phyloP scores from a whole-genome alignment of 2,797 vertebrate genomes.

The Enteromius paludinosus region DNA sequence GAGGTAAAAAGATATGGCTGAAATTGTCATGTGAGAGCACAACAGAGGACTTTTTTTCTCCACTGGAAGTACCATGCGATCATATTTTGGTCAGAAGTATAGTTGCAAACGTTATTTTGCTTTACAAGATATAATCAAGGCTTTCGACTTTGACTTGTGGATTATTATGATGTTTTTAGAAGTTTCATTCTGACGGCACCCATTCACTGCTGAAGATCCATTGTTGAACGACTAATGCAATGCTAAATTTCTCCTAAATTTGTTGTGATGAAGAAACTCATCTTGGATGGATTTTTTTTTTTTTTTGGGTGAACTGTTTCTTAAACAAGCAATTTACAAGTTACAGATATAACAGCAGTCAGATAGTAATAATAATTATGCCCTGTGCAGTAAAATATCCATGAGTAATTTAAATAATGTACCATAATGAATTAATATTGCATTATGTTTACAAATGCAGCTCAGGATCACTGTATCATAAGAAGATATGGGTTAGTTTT shows the following conservation, averaged over 20 bases:
- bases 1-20: not conserved
- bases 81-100: not conserved
- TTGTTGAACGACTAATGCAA: not conserved
- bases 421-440: not conserved
- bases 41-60: too few species aligned
- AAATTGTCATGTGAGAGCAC: not conserved
- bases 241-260: not conserved
- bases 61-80: not conserved
- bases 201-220: not conserved
- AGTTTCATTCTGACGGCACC: not conserved
- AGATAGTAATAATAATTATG: not conserved
- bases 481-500: not conserved
- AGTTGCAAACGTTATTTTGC: not conserved
- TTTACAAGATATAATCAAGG: too few species aligned
- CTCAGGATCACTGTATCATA: not conserved
- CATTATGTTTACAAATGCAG: not conserved
- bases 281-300: not conserved
- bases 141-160: too few species aligned
- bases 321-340: not conserved
- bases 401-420: conserved; percentile 5
- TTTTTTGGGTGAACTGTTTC: not conserved
- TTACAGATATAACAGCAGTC: not conserved
- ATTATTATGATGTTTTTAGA: not conserved
- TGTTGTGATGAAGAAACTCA: not conserved
- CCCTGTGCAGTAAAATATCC: not conserved